A percentile compares a stretch with the other conserved stretches of the same genome.
Conservation (phyloP, 2,797 vertebrate species). For the Catostomus latipinnis region DNA sequence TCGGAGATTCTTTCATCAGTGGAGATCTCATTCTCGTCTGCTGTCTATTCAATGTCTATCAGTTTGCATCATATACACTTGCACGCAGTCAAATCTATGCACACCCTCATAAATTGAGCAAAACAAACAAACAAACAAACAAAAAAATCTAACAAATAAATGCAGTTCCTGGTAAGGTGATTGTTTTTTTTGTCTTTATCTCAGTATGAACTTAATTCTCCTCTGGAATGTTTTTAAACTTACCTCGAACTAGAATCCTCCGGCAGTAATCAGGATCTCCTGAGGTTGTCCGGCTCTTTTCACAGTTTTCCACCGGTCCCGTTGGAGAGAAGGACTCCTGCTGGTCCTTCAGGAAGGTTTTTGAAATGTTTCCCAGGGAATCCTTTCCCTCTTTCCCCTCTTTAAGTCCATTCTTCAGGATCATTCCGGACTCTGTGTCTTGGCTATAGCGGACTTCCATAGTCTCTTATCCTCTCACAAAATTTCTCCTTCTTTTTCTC, state of each 20-base stretch:
- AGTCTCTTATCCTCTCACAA: constrained; percentile 83
- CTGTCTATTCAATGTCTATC: neutral
- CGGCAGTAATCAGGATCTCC: constrained; percentile 98
- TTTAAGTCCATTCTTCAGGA: constrained; percentile 92
- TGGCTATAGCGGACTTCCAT: constrained; percentile 98
- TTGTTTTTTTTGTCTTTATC: neutral
- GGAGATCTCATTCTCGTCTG: neutral
- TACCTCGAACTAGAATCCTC: constrained; percentile 97
- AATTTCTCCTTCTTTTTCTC: constrained; percentile 48
- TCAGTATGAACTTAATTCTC: too few relatives aligned
- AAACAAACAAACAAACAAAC: neutral
- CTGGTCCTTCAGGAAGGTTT: constrained; percentile 93
- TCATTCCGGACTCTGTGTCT: constrained; percentile 86
- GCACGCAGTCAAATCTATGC: neutral
- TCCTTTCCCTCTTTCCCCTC: constrained; percentile 91
- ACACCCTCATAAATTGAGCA: neutral
- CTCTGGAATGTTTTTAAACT: constrained; percentile 51
- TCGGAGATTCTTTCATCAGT: neutral
- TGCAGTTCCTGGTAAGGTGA: neutral
- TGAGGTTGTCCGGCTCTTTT: constrained; percentile 86
- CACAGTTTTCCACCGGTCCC: constrained; percentile 87
- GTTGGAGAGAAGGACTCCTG: constrained; percentile 90
- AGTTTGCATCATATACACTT: neutral
- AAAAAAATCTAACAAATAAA: neutral
- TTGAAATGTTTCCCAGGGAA: constrained; percentile 87